Conservation (phyloP, 2,113 vertebrate genomes). For the Pelusios castaneus region DNA sequence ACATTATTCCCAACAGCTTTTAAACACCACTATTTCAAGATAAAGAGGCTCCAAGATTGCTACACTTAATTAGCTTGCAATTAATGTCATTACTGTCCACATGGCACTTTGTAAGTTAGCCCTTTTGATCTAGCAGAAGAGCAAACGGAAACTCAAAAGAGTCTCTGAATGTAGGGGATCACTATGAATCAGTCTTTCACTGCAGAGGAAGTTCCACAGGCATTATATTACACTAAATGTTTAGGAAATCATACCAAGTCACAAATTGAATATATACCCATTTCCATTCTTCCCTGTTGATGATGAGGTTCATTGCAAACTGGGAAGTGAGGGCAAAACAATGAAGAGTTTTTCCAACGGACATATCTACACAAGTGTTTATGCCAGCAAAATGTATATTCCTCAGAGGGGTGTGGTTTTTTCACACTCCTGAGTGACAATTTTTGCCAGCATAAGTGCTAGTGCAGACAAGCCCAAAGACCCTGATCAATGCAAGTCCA, state of each 20-base stretch:
- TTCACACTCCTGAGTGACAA: too few species aligned
- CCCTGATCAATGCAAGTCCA: neutral
- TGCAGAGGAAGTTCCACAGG: rapidly evolving
- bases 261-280: neutral
- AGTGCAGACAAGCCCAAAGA: neutral
- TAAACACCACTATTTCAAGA: neutral
- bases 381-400: too few species aligned
- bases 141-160: rapidly evolving
- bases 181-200: neutral
- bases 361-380: too few species aligned
- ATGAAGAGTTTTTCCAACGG: neutral
- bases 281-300: neutral
- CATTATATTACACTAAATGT: neutral
- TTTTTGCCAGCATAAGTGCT: too few species aligned
- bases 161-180: neutral
- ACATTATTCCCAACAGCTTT: neutral
- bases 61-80: neutral
- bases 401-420: too few species aligned
- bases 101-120: rapidly evolving
- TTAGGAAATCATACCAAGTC: neutral
- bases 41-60: neutral
- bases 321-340: neutral
- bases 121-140: neutral
- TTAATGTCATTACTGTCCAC: neutral
- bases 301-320: neutral